Evolutionary conservation across 2,113 vertebrate genomes (phyloP).

Genomic region (Sula dactylatra): DNA sequence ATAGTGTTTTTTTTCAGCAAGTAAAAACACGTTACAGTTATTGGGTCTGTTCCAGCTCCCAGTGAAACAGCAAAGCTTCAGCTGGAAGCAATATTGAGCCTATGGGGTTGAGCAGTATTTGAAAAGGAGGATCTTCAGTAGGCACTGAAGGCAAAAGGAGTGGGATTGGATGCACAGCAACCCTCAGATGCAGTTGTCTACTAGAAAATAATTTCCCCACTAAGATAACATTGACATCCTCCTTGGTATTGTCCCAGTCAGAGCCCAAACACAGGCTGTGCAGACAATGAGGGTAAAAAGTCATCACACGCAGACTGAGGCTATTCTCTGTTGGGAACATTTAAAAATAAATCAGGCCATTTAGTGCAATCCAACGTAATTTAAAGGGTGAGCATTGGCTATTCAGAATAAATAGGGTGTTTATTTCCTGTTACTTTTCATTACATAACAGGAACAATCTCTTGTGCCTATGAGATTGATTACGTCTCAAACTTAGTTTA

Average conservation of each 20-base stretch:
- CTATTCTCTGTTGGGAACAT: background rate
- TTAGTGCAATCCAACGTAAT: background rate
- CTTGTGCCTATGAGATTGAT: conserved; percentile 21
- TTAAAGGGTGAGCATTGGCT: background rate
- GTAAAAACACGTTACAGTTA: conserved; percentile 2
- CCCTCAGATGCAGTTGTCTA: background rate
- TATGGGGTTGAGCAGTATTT: background rate
- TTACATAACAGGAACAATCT: background rate
- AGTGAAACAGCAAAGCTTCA: conserved; percentile 16
- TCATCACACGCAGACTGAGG: background rate
- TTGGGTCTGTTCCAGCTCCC: conserved; percentile 35
- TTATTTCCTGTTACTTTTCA: conserved; percentile 5
- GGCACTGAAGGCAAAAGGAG: background rate
- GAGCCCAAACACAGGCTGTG: background rate
- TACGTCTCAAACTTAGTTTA: background rate
- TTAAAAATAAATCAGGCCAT: conserved; percentile 33
- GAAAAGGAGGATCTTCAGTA: background rate
- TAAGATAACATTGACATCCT: conserved; percentile 24
- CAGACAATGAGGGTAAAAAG: conserved; percentile 38
- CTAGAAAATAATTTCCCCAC: background rate
- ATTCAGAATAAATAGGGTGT: background rate
- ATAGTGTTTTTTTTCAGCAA: conserved; percentile 8
- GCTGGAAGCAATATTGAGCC: background rate
- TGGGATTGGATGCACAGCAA: background rate
- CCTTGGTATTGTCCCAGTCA: background rate